Evolutionary conservation across 1,140 invertebrate species (phyloP).

Genomic region (Akabosia matsudoensis): DNA sequence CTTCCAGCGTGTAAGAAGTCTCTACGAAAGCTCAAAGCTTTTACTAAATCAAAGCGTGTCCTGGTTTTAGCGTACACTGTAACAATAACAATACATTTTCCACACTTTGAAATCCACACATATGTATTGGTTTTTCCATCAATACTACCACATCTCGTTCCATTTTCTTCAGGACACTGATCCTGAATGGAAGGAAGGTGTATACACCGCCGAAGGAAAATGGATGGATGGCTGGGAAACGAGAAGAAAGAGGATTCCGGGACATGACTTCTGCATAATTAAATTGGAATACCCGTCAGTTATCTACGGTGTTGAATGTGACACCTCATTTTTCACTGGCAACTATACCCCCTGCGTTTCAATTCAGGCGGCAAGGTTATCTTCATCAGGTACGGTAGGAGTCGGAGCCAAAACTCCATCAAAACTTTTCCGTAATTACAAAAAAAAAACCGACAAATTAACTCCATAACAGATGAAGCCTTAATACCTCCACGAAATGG

Average conservation of each 20-base stretch:
- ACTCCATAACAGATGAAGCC: constrained; percentile 53
- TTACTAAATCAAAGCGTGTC: too few relatives aligned
- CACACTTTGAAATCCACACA: too few relatives aligned
- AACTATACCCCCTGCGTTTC: constrained; percentile 65
- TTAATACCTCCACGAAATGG: constrained; percentile 54
- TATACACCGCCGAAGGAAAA: constrained; percentile 64
- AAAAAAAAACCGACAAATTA: too few relatives aligned
- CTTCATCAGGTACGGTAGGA: constrained; percentile 57
- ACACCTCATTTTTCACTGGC: constrained; percentile 66
- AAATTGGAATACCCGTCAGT: constrained; percentile 56
- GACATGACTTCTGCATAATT: constrained; percentile 66
- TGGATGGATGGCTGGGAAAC: constrained; percentile 74
- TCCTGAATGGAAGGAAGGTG: constrained; percentile 59
- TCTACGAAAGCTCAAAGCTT: too few relatives aligned
- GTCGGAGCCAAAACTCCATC: neutral
- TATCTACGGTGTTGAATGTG: constrained; percentile 61
- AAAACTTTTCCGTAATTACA: too few relatives aligned
- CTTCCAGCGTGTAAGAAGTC: too few relatives aligned
- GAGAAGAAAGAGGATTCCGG: constrained; percentile 59
- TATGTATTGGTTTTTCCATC: too few relatives aligned
- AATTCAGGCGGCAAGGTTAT: constrained; percentile 60
- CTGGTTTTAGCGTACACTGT: too few relatives aligned
- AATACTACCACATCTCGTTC: too few relatives aligned
- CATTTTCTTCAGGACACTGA: constrained; percentile 51
- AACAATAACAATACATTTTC: too few relatives aligned